Percentiles rank a stretch among this genome's conserved stretches.
These are phyloP conservation scores for Danio choprae DNA, from an alignment of 2,797 vertebrate genomes.

Conservation along the genomic window DNA sequence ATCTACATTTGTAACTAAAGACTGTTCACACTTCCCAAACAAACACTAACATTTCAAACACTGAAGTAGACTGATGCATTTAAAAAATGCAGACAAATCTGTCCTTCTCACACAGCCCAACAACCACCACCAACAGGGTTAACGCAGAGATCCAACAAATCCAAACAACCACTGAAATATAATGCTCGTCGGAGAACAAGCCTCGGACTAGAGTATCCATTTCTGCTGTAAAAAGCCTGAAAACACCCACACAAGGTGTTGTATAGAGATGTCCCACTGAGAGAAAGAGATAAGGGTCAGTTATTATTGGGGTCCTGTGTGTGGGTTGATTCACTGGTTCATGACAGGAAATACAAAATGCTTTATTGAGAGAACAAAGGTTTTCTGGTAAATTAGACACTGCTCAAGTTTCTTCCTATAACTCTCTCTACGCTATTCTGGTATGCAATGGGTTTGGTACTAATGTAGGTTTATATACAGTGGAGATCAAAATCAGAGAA, in stretches of 20 bases:
- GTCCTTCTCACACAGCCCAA: not conserved
- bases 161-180: not conserved
- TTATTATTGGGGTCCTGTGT: conserved; percentile 37
- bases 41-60: not conserved
- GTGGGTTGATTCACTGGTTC: conserved; percentile 9
- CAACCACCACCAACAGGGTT: not conserved
- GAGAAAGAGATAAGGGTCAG: conserved; percentile 50
- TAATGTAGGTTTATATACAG: not conserved
- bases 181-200: conserved; percentile 1
- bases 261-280: not conserved
- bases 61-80: not conserved
- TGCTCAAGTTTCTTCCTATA: not conserved
- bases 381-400: conserved; percentile 1
- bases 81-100: not conserved
- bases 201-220: not conserved
- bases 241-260: conserved; percentile 25
- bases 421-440: not conserved
- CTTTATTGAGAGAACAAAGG: not conserved
- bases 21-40: not conserved
- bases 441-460: not conserved
- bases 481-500: too few relatives aligned
- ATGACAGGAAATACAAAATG: not conserved
- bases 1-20: not conserved
- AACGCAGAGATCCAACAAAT: not conserved
- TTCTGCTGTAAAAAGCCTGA: conserved; percentile 6